Percentiles rank a stretch among this genome's conserved stretches.
phyloP scores from a whole-genome alignment of 2,797 vertebrate species.

The Smutsia temminckii region DNA sequence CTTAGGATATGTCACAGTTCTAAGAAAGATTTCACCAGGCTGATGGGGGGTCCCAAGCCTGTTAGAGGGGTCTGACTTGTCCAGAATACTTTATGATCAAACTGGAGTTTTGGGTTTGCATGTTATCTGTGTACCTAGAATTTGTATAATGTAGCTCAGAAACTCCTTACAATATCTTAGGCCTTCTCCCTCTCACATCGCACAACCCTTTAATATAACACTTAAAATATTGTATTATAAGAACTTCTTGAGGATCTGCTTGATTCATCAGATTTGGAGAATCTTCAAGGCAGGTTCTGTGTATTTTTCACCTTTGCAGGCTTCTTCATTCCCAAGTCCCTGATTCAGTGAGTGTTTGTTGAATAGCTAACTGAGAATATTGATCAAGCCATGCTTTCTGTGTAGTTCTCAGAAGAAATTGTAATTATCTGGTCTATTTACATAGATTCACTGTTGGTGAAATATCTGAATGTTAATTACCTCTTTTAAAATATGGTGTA shows the following conservation, averaged over 20 bases:
- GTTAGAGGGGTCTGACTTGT: background rate
- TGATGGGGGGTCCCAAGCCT: background rate
- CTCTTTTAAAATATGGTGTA: background rate
- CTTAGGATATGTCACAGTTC: background rate
- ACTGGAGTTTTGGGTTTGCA: background rate
- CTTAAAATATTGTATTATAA: background rate
- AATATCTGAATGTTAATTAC: background rate
- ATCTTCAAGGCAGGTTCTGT: background rate
- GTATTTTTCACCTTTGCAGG: background rate
- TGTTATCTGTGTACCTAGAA: background rate
- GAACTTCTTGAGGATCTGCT: background rate
- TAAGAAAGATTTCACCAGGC: background rate
- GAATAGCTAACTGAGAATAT: background rate
- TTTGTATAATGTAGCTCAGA: background rate
- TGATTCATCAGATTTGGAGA: background rate
- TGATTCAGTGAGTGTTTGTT: background rate
- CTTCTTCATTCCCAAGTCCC: background rate
- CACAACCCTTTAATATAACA: background rate
- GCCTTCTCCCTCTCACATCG: background rate
- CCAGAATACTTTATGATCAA: background rate
- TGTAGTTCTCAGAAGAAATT: constrained; percentile 20
- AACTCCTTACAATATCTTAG: background rate
- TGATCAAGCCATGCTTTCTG: background rate
- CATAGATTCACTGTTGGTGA: background rate
- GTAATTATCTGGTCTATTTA: background rate